Conservation (phyloP, 1,140 invertebrate species). For the Drosophila tropicalis region DNA sequence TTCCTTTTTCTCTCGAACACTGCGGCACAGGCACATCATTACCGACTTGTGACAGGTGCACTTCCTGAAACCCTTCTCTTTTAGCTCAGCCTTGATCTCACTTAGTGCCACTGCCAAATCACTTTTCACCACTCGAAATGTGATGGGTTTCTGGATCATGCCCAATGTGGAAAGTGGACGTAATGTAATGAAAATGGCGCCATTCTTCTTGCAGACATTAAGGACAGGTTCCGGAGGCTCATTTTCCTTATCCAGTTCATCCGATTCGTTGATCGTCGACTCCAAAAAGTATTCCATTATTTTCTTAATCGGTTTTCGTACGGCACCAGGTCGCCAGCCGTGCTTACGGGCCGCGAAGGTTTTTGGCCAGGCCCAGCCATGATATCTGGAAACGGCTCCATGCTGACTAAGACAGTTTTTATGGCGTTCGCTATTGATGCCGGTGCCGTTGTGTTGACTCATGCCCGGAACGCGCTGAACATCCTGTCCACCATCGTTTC, state of each 20-base stretch:
- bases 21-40: constrained; percentile 65
- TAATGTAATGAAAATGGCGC: constrained; percentile 66
- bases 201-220: constrained; percentile 67
- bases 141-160: constrained; percentile 55
- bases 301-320: constrained; percentile 69
- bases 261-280: constrained; percentile 10
- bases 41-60: constrained; percentile 69
- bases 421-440: constrained; percentile 38
- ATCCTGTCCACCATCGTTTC: neutral
- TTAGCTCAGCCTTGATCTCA: constrained; percentile 61
- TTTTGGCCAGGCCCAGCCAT: constrained; percentile 74
- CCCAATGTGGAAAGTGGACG: constrained; percentile 33
- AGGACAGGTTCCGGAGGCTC: constrained; percentile 49
- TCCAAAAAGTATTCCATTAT: constrained; percentile 76
- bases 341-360: constrained; percentile 35
- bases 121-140: constrained; percentile 71
- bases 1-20: constrained; percentile 47
- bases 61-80: constrained; percentile 61
- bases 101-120: constrained; percentile 43
- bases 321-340: constrained; percentile 73
- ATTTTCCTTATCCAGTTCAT: neutral
- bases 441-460: neutral
- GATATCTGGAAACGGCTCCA: constrained; percentile 50
- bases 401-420: constrained; percentile 50
- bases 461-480: neutral